Evolutionary conservation across 2,888 invertebrate species (phyloP).

Genomic region (Rambutsinella grinnellia): DNA sequence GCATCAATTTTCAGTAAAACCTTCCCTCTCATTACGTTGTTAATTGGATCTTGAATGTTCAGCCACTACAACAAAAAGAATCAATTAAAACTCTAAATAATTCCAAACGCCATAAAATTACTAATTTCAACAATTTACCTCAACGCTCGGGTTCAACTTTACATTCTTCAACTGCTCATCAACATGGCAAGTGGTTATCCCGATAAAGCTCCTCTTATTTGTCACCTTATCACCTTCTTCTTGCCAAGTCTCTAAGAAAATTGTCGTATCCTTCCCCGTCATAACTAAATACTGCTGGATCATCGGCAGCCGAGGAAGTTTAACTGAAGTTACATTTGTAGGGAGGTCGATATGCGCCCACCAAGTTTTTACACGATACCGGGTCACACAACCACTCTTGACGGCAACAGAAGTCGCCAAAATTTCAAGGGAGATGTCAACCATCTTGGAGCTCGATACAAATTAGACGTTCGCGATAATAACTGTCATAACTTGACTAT

Average conservation of each 20-base stretch:
- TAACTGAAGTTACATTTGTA: constrained; percentile 2
- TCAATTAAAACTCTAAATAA: neutral
- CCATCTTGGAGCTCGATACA: constrained; percentile 14
- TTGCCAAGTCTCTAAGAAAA: constrained; percentile 49
- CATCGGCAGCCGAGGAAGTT: constrained; percentile 42
- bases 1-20: constrained; percentile 43
- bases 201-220: constrained; percentile 29
- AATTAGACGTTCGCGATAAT: too few species aligned
- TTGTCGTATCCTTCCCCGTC: constrained; percentile 33
- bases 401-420: constrained; percentile 34
- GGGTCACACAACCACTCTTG: constrained; percentile 1
- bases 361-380: constrained; percentile 43
- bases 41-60: constrained; percentile 42
- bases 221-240: neutral
- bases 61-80: constrained; percentile 37
- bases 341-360: constrained; percentile 48
- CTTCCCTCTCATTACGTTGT: constrained; percentile 26
- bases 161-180: constrained; percentile 42
- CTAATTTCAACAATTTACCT: constrained; percentile 33
- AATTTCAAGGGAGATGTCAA: constrained; percentile 49
- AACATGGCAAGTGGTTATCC: constrained; percentile 32
- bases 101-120: too few species aligned
- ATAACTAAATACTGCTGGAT: constrained; percentile 34
- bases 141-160: constrained; percentile 35
- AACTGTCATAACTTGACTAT: too few species aligned